Percentiles rank a stretch among this genome's conserved stretches.
Evolutionary conservation across 2,797 vertebrate genomes (phyloP).

Genomic region (Betta splendens): DNA sequence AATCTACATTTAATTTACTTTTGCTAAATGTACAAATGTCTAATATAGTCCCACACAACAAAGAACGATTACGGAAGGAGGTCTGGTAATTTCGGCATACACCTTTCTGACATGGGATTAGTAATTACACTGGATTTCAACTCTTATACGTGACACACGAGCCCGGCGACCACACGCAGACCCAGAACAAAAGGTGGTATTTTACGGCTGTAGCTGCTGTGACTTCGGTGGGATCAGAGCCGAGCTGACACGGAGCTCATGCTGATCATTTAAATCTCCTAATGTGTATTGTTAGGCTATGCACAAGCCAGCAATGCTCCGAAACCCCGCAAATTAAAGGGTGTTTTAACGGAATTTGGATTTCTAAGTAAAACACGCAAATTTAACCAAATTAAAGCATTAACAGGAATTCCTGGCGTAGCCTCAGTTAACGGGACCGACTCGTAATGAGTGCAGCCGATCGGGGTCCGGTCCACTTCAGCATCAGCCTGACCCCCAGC

Average conservation of each 20-base stretch:
- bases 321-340: not conserved
- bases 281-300: rapidly evolving
- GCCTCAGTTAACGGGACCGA: not conserved
- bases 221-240: not conserved
- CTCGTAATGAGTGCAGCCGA: not conserved
- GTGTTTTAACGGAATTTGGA: slow-evolving; percentile 17
- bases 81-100: not conserved
- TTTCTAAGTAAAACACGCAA: not conserved
- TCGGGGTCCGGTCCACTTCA: slow-evolving; percentile 31
- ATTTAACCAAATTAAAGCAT: not conserved
- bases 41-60: rapidly evolving
- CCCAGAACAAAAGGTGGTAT: slow-evolving; percentile 8
- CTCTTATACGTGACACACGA: not conserved
- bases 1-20: not conserved
- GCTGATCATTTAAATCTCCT: rapidly evolving
- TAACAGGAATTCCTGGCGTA: not conserved
- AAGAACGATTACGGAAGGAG: rapidly evolving
- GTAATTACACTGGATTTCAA: not conserved
- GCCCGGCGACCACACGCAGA: slow-evolving; percentile 7
- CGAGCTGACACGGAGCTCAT: not conserved
- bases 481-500: slow-evolving; percentile 49
- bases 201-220: rapidly evolving
- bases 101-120: not conserved
- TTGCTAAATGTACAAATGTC: rapidly evolving
- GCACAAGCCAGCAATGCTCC: not conserved